Base-by-base conservation (phyloP, 2,113 vertebrate species). In the Rana temporaria region DNA sequence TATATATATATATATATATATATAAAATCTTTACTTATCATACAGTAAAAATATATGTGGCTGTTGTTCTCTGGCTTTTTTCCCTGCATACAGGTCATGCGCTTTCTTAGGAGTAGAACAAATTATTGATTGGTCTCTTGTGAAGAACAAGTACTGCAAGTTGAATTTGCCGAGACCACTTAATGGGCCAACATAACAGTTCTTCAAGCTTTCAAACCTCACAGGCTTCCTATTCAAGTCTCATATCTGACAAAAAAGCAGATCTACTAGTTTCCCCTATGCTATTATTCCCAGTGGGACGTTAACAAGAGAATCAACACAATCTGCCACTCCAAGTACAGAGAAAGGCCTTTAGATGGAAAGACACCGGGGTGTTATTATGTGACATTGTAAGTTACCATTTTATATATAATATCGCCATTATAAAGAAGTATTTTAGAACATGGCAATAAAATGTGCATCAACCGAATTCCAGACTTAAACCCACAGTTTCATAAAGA, bases 371-470 rank as follows among this genome's bases (percentile, higher is more conserved):
- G 52, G 72, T 34, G 56, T 60, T 75, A 62, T 75, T 75, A 59
- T 60, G 56, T 42, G 72, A 75, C 56, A 16, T 57, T 48, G 56
- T 22, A 62, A 75, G 56, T 42, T 42, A 60, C 72, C 19, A 60
- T 74, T 60, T 74, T 34, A 60, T 75, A 75, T 42, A 75, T 62
- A 73, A 75, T 32, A 57, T 8, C 53, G 57, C 70, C 53, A 73
- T 73, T 74, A 74, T 74, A 74, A 74, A 60, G 71, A n/a, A 59
- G 19, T n/a, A 55, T 74, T 74, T 74, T 22, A 74, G 57, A 74
- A 74, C 22, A 55, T 60, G 26, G 19, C 30, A 60, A 38, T 74
- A 60, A 74, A 74, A 59, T 4, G 4, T 38, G 59, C 24, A 34
- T 34, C 70, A 34, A 60, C 71, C 4, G 11, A 74, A 74, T 60